Evolutionary conservation across 1,140 invertebrate species (phyloP), one percentile per base, ranked within the genome.

Genomic region (Odontomachus brunneus): DNA sequence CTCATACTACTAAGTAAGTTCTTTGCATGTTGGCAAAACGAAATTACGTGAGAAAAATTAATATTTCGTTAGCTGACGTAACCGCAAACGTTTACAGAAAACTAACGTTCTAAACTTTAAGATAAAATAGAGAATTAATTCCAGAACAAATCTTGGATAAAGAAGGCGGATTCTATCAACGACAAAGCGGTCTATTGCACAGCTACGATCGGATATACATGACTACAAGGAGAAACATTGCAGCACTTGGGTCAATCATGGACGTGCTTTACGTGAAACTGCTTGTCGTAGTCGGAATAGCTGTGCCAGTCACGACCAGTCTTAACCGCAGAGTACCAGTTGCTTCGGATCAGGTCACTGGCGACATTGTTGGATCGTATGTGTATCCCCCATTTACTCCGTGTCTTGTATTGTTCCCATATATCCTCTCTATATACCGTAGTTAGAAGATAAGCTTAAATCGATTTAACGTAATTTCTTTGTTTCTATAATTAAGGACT

Each of bases 251-350:
- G 49, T 93, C 93, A 3, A 94, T 95, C 51, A 91, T 97, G 69
- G 97, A 97, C 86, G 97, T 96, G 1, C 93, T 98, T 2, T 98
- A 98, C 93, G 96, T 96, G 4, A 97, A 97, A 91, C 93, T 97
- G 5, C 90, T 98, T 59, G 96, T 98, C 29, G 96, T 98, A 11
- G 94, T 98, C 86, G 97, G 97, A 0, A 95, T 97, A 67, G 96
- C 96, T 19, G 96, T 96, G 86, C 96, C 96, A 7, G 95, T 96
- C 57, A 96, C 96, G 19, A 96, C 96, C 91, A 96, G 96, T 80
- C 96, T 97, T 78, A 96, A 96, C 57, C 94, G 95, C 72, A 95
- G 95, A 88, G 96, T 97, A 7, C 95, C 95, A 22, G 94, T 95
- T 22, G 94, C 95, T 44, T 95, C 96, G 88, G 96, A 97, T 90